A percentile compares a stretch with the other conserved stretches of the same genome.
Conservation (phyloP, 2,888 invertebrate genomes). For the Lasioglossum leucozonium region DNA sequence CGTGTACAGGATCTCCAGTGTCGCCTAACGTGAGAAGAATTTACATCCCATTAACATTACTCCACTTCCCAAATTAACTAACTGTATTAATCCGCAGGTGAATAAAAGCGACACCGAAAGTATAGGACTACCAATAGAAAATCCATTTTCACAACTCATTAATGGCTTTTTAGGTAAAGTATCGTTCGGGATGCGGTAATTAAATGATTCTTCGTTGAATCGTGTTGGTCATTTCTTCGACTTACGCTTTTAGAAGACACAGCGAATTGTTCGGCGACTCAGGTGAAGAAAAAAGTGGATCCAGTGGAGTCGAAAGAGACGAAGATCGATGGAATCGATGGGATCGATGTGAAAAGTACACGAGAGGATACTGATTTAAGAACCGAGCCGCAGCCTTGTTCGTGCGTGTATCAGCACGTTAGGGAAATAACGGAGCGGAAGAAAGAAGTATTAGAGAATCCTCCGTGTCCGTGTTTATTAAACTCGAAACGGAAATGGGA, state of each 20-base stretch:
- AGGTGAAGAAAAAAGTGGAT: conserved; percentile 56
- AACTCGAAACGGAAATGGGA: conserved; percentile 76
- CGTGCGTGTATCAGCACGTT: conserved; percentile 78
- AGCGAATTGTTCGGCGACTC: conserved; percentile 41
- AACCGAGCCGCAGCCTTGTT: conserved; percentile 73
- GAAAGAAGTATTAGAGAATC: conserved; percentile 74
- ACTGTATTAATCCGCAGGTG: conserved; percentile 32
- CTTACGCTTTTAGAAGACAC: conserved; percentile 51
- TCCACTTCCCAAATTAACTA: background rate
- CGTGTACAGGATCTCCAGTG: conserved; percentile 53
- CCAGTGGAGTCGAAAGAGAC: conserved; percentile 41
- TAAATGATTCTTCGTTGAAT: background rate
- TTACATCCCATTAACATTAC: background rate
- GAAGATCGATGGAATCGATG: conserved; percentile 18
- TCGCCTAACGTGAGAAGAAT: conserved; percentile 44
- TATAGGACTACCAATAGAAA: conserved; percentile 42
- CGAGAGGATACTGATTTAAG: conserved; percentile 58
- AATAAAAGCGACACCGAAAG: conserved; percentile 41
- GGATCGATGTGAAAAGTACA: background rate
- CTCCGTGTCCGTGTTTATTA: conserved; percentile 80
- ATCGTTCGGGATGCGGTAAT: background rate
- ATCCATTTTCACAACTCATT: conserved; percentile 55
- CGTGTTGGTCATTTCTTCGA: background rate
- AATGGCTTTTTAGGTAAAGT: conserved; percentile 66
- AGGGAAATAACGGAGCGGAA: conserved; percentile 76